phyloP scores from a whole-genome alignment of 2,797 vertebrate genomes.

The Pangasius macronema region DNA sequence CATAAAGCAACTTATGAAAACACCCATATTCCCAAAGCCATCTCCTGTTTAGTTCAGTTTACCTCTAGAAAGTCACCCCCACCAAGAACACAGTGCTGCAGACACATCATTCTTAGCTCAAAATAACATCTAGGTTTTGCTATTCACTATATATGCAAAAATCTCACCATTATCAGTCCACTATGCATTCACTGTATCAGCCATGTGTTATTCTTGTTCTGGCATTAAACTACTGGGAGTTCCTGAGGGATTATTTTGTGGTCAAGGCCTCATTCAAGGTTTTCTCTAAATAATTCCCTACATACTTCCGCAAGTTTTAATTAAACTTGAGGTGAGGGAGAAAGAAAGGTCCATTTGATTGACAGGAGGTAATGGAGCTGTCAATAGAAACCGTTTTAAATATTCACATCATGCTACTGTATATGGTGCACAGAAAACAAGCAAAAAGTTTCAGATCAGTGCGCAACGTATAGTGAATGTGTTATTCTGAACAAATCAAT shows the following conservation, averaged over 20 bases:
- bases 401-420: background rate
- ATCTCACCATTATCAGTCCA: background rate
- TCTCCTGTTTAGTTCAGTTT: background rate
- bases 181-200: background rate
- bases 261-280: background rate
- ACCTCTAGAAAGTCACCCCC: background rate
- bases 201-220: background rate
- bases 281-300: background rate
- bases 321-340: background rate
- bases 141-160: background rate
- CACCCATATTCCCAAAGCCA: background rate
- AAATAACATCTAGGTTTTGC: background rate
- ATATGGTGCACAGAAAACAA: background rate
- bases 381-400: background rate
- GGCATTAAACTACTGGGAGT: background rate
- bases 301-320: background rate
- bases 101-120: too few species aligned
- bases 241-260: background rate
- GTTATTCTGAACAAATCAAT: background rate
- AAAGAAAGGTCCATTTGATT: background rate
- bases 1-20: background rate
- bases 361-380: conserved; percentile 11
- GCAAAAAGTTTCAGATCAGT: background rate
- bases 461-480: background rate
- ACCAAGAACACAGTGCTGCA: background rate